These are phyloP conservation scores for Paratilapia polleni DNA, from an alignment of 2,113 vertebrate species.

Conservation along the genomic window DNA sequence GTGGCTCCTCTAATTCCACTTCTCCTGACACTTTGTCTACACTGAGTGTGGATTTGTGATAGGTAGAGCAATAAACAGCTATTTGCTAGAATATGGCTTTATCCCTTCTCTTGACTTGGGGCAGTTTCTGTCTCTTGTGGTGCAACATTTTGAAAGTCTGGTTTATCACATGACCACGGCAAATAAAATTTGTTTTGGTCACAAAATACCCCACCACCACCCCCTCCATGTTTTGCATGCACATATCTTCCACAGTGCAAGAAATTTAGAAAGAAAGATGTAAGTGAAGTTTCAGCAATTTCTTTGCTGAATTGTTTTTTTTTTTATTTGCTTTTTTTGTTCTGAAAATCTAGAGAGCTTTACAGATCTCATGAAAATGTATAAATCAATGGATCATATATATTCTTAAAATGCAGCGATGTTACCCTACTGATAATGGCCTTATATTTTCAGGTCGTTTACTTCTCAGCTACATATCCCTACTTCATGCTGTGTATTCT, in stretches of 20 bases:
- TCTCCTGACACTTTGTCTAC: conserved; percentile 60
- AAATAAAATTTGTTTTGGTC: conserved; percentile 68
- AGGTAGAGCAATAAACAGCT: conserved; percentile 66
- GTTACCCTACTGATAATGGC: conserved; percentile 23
- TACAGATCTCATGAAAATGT: background rate
- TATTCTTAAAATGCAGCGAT: background rate
- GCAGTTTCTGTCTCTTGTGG: conserved; percentile 50
- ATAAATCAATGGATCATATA: conserved; percentile 5
- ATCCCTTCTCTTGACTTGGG: conserved; percentile 46
- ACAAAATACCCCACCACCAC: conserved; percentile 15
- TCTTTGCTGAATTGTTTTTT: conserved; percentile 1
- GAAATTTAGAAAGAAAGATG: conserved; percentile 9
- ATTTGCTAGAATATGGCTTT: conserved; percentile 54
- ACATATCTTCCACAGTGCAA: conserved; percentile 19
- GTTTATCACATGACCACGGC: conserved; percentile 57
- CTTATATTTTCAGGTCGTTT: conserved; percentile 88
- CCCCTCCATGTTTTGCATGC: conserved; percentile 9
- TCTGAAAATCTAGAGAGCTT: background rate
- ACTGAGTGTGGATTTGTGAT: conserved; percentile 64
- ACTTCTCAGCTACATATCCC: conserved; percentile 98
- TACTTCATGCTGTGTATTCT: conserved; percentile 98
- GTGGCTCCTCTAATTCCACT: conserved; percentile 65
- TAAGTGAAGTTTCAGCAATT: conserved; percentile 22
- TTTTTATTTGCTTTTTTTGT: background rate
- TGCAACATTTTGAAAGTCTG: conserved; percentile 58